Percentiles rank a stretch among this genome's conserved stretches.
Evolutionary conservation across 2,113 vertebrate genomes (phyloP).

Genomic region (Malurus elegans): DNA sequence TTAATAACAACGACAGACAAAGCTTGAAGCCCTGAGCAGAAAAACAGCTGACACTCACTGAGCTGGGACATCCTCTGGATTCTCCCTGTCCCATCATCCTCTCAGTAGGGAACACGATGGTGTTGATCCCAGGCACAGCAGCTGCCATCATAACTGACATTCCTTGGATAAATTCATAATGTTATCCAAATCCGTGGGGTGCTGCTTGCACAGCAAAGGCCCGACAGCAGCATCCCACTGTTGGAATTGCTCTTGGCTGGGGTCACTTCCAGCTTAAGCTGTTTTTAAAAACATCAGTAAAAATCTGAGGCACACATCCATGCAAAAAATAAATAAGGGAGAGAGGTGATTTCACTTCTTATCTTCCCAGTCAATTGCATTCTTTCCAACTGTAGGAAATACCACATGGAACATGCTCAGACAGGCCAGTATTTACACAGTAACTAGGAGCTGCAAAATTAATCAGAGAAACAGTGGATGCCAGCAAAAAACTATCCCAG

Average conservation of each 20-base stretch:
- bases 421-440: conserved; percentile 52
- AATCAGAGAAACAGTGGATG: conserved; percentile 1
- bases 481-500: conserved; percentile 19
- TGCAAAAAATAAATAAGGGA: not conserved
- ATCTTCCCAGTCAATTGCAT: not conserved
- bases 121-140: not conserved
- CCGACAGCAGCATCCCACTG: not conserved
- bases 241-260: not conserved
- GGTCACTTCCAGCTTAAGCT: not conserved
- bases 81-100: not conserved
- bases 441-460: conserved; percentile 42
- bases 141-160: not conserved
- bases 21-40: not conserved
- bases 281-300: not conserved
- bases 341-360: not conserved
- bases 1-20: not conserved
- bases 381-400: conserved; percentile 47
- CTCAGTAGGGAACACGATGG: not conserved
- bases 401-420: conserved; percentile 34
- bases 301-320: not conserved
- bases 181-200: not conserved
- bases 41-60: not conserved
- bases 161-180: not conserved
- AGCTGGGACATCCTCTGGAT: not conserved
- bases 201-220: not conserved